Evolutionary conservation across 2,113 vertebrate species (phyloP), one percentile per base, ranked within the genome.

Genomic region (Bos indicus): DNA sequence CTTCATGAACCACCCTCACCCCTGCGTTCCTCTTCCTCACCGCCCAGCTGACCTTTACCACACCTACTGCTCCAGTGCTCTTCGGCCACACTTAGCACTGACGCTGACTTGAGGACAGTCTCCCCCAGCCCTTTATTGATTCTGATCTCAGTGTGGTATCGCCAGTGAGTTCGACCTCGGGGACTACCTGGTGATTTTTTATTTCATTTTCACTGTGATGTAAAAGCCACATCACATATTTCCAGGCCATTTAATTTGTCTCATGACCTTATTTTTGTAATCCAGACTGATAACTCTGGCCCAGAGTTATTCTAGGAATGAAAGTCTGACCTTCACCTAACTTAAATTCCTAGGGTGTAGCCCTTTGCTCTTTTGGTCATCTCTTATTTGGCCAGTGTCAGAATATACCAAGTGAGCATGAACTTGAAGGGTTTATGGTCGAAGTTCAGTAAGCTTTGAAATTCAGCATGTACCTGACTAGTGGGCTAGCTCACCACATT

Each of bases 221-320:
- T 90, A n/a, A 97, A 93, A 95, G 43, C 51, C 57, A 86, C 23
- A 57, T 96, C 26, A 57, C 85, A 90, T 9, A 51, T 86, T 56
- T 86, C 36, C 6, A 46, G 15, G 71, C 46, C 77, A 78, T 78
- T 48, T 89, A 23, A 56, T 91, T 56, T 88, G 23, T 89, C n/a
- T 84, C 36, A 16, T 62, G n/a, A n/a, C 48, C 48, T 95, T 51
- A 36, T 15, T 64, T 83, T 46, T 83, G 17, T 97, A 84, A 83
- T 95, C 57, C 10, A 94, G 84, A 21, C 54, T 57, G n/a, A 5
- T n/a, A 74, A 51, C 81, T 87, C 59, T 77, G 71, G 52, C 46
- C 83, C 36, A 97, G 84, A 62, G n/a, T 87, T 92, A 46, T 36
- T 85, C 17, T 90, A 82, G 91, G 40, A 91, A 81, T 60, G 15